Evolutionary conservation across 2,113 vertebrate genomes (phyloP).

Genomic region (Edolisoma coerulescens): DNA sequence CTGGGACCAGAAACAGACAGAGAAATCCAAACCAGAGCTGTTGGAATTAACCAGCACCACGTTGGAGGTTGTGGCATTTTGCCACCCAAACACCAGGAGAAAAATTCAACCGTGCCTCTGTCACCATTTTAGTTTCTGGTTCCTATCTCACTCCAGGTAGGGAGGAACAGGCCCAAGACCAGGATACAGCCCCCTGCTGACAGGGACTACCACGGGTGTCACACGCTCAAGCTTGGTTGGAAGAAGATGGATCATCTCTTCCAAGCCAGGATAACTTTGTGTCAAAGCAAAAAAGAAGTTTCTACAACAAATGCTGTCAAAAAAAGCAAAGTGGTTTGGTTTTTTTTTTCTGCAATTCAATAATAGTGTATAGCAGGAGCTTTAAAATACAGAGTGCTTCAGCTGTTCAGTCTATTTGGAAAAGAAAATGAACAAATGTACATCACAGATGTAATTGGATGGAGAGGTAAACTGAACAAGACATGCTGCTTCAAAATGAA

Average conservation of each 20-base stretch:
- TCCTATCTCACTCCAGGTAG: neutral
- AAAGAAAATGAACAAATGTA: constrained; percentile 21
- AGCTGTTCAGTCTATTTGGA: neutral
- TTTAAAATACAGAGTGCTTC: neutral
- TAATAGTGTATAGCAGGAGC: neutral
- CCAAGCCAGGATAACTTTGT: neutral
- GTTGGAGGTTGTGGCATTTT: rapidly evolving
- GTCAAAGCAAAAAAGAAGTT: neutral
- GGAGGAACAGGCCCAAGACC: neutral
- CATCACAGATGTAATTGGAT: constrained; percentile 1
- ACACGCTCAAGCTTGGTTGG: too few species aligned
- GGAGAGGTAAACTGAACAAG: constrained; percentile 13
- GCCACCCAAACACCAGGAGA: neutral
- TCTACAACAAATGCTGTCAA: neutral
- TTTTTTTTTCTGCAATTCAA: neutral
- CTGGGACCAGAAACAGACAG: neutral
- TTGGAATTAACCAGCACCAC: neutral
- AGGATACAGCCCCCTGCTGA: rapidly evolving
- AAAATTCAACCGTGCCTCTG: neutral
- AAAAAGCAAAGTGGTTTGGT: neutral
- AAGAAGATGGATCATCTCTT: neutral
- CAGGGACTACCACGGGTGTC: too few species aligned
- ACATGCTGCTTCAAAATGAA: neutral
- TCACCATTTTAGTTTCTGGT: neutral
- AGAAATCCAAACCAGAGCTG: neutral